phyloP scores from a whole-genome alignment of 2,113 vertebrate species.

The Amphiprion percula region DNA sequence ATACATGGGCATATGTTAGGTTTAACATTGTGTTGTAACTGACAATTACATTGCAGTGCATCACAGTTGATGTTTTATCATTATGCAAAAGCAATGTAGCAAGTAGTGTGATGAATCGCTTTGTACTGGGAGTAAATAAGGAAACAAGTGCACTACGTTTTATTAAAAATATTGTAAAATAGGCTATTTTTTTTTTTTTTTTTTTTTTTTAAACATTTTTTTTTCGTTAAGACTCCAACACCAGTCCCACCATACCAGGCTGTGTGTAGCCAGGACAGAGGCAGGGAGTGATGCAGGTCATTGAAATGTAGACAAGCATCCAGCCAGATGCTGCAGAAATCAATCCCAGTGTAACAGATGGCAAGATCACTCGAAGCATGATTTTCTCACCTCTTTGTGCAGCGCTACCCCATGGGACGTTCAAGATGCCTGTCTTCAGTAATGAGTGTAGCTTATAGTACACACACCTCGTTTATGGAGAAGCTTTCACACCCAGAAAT shows the following conservation, averaged over 20 bases:
- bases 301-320: slow-evolving; percentile 64
- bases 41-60: no score
- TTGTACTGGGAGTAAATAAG: no score
- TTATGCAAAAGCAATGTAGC: no score
- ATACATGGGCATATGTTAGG: no score
- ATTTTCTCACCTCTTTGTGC: slow-evolving; percentile 61
- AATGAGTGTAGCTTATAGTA: slow-evolving; percentile 42
- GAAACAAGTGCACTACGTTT: no score
- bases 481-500: slow-evolving; percentile 22
- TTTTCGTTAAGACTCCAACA: no score
- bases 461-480: slow-evolving; percentile 12
- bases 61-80: no score
- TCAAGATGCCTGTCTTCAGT: slow-evolving; percentile 43
- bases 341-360: slow-evolving; percentile 66
- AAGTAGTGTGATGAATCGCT: no score
- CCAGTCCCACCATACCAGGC: neutral
- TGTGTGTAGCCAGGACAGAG: neutral
- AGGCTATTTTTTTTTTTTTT: no score
- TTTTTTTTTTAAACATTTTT: no score
- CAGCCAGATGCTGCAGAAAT: slow-evolving; percentile 72
- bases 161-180: no score
- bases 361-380: slow-evolving; percentile 57
- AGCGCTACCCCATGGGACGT: slow-evolving; percentile 39
- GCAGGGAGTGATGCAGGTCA: slow-evolving; percentile 54
- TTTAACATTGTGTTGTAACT: no score